Evolutionary conservation across 2,113 vertebrate genomes (phyloP), one percentile per base, ranked within the genome.

Genomic region (Gymnobelideus leadbeateri): DNA sequence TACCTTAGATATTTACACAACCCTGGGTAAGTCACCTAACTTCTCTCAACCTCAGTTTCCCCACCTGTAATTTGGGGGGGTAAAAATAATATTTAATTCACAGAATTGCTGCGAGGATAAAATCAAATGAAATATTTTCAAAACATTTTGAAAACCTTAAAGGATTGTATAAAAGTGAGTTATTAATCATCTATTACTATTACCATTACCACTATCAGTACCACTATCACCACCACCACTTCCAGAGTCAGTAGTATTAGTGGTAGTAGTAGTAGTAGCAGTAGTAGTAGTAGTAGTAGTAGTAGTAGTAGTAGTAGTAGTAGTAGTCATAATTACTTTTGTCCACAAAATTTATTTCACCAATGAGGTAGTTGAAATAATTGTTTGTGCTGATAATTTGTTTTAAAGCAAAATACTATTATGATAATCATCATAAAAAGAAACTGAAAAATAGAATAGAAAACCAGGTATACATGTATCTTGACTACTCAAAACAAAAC

Each of bases 351-450:
- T 43, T 84, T 84, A 84, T 84, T 84, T 84, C 68, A 84, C 16
- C 68, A 84, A 2, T 84, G 9, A 43, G 37, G 37, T 21, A 84
- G 16, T 21, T 84, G 68, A 84, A 84, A 84, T 84, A 84, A 84
- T 84, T n/a, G 12, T n/a, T 77, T 43, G 16, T 43, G 6, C 91
- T 96, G 89, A 89, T 3, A 51, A n/a, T 37, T 31, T 23, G 28
- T 51, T 37, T 91, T 52, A 23, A 51, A 91, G 91, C 9, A 19
- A 51, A 53, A 91, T 51, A 61, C 5, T 57, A 51, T 61, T 53
- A 90, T 50, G 61, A 90, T 89, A 9, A 31, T 89, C 19, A 47
- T 50, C 96, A 91, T 94, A 61, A 91, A 54, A 47, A 3, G 92
- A 49, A 94, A 89, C 2, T 51, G 93, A 92, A 2, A 89, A 91